Evolutionary conservation across 2,113 vertebrate genomes (phyloP).

Genomic region (Microcebus murinus): DNA sequence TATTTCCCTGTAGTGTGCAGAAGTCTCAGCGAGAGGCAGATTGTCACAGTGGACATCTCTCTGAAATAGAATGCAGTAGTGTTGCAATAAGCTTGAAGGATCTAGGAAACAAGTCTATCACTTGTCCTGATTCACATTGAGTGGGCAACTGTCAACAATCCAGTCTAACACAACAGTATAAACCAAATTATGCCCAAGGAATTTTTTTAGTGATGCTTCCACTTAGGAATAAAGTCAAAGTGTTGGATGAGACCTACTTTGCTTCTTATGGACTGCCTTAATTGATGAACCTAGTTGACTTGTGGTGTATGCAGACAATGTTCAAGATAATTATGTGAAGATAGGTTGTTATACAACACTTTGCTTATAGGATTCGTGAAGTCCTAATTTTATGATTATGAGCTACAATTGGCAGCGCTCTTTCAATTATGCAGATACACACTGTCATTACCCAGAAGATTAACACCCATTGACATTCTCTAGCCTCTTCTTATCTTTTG

Average conservation of each 20-base stretch:
- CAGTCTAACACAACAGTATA: background rate
- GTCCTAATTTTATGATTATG: background rate
- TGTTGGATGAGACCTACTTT: fast-evolving
- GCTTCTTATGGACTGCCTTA: background rate
- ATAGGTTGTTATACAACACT: fast-evolving
- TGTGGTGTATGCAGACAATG: fast-evolving
- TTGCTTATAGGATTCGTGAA: background rate
- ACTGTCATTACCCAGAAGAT: background rate
- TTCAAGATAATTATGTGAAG: background rate
- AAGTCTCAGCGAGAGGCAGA: background rate
- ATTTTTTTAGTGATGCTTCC: background rate
- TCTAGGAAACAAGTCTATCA: background rate
- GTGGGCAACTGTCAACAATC: background rate
- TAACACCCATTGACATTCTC: background rate
- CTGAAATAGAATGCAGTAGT: fast-evolving
- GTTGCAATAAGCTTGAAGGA: background rate
- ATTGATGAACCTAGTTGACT: fast-evolving
- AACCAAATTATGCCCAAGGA: background rate
- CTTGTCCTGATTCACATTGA: background rate
- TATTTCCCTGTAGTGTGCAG: too few species aligned
- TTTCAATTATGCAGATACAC: background rate
- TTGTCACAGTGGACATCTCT: background rate
- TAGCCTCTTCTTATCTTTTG: background rate
- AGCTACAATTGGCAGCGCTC: background rate
- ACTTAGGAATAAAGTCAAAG: background rate